These are phyloP conservation scores for Smithornis capensis DNA, from an alignment of 2,113 vertebrate species.

Conservation along the genomic window DNA sequence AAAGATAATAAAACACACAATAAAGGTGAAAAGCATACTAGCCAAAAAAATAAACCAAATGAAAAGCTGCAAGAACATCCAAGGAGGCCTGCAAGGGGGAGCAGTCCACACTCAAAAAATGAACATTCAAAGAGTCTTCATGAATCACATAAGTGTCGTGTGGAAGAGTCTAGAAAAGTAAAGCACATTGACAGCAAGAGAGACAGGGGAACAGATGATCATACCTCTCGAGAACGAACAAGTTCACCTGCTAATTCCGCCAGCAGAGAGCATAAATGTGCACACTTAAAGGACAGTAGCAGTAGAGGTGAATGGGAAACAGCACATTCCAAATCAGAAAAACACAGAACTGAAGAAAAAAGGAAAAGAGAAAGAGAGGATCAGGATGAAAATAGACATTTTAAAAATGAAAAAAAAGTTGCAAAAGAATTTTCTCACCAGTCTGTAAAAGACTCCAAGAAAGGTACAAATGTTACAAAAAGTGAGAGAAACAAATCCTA, in stretches of 20 bases:
- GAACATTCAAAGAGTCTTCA: conserved; percentile 57
- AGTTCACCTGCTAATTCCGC: conserved; percentile 45
- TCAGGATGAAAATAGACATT: conserved; percentile 64
- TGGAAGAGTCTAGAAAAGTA: conserved; percentile 65
- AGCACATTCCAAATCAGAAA: conserved; percentile 61
- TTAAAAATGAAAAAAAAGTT: conserved; percentile 64
- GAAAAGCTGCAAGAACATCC: conserved; percentile 67
- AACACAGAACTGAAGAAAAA: conserved; percentile 75
- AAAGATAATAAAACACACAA: conserved; percentile 68
- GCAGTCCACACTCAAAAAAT: conserved; percentile 56
- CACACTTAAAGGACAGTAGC: conserved; percentile 26
- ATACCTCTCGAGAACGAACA: conserved; percentile 61
- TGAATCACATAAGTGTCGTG: conserved; percentile 55
- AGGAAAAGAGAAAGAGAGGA: conserved; percentile 75
- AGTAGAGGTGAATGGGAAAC: conserved; percentile 62
- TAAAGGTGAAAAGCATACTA: conserved; percentile 69
- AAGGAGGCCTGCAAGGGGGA: conserved; percentile 66
- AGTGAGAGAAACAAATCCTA: conserved; percentile 6
- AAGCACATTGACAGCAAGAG: conserved; percentile 64
- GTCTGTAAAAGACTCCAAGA: conserved; percentile 56
- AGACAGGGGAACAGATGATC: conserved; percentile 54
- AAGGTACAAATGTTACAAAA: conserved; percentile 34
- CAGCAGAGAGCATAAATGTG: conserved; percentile 58
- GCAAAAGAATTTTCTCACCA: conserved; percentile 39
- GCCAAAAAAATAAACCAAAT: conserved; percentile 40